Evolutionary conservation across 2,888 invertebrate genomes (phyloP).

Genomic region (Hirtodrosophila confusa): DNA sequence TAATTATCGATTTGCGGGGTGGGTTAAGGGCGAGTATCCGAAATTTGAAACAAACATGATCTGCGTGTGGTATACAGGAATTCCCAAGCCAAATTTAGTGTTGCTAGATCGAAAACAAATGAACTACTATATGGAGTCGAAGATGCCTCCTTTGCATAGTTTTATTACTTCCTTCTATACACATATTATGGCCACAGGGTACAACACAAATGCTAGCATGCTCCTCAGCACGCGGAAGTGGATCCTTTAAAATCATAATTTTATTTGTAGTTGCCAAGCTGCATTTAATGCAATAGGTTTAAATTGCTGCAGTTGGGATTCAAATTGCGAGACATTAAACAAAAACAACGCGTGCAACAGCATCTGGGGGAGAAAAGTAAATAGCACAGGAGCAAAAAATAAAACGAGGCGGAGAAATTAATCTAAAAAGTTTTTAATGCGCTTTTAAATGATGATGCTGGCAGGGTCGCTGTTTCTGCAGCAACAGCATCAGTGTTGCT

Average conservation of each 20-base stretch:
- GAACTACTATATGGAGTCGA: too few species aligned
- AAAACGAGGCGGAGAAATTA: slow-evolving; percentile 76
- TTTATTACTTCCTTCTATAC: too few species aligned
- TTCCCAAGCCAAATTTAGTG: too few species aligned
- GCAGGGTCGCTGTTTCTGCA: slow-evolving; percentile 43
- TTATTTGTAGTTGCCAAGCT: slow-evolving; percentile 1
- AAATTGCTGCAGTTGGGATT: slow-evolving; percentile 51
- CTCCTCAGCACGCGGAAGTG: neutral
- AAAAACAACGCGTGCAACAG: slow-evolving; percentile 42
- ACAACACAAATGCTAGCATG: too few species aligned
- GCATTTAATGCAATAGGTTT: slow-evolving; percentile 44
- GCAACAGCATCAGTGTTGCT: slow-evolving; percentile 25
- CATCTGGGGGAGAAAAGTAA: slow-evolving; percentile 39
- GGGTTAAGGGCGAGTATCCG: too few species aligned
- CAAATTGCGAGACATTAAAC: slow-evolving; percentile 46
- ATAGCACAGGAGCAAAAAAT: slow-evolving; percentile 52
- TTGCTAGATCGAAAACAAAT: too few species aligned
- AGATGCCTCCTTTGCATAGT: too few species aligned
- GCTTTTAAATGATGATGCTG: slow-evolving; percentile 82
- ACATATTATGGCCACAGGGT: too few species aligned
- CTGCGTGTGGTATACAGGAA: too few species aligned
- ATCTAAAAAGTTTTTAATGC: slow-evolving; percentile 83
- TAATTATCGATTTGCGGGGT: too few species aligned
- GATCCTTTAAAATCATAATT: slow-evolving; percentile 6
- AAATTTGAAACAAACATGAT: too few species aligned